Conservation (phyloP, 2,797 vertebrate species). For the Staurois parvus region DNA sequence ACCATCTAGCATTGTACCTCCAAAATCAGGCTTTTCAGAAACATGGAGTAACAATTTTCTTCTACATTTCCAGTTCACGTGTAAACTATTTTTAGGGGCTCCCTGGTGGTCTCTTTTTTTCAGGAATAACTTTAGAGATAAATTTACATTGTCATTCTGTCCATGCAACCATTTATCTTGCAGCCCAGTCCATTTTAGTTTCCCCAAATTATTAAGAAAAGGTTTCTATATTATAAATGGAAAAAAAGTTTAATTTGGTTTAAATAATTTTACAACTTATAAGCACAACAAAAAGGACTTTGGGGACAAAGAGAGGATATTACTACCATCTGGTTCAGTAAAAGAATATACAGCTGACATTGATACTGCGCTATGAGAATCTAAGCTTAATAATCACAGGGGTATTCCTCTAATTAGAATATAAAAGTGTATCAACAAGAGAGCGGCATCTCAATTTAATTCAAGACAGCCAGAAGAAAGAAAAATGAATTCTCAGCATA, state of each 20-base stretch:
- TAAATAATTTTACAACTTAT: not conserved
- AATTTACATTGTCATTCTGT: not conserved
- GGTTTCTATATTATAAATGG: slow-evolving; percentile 39
- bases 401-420: slow-evolving; percentile 59
- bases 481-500: slow-evolving; percentile 37
- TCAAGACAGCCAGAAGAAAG: slow-evolving; percentile 31
- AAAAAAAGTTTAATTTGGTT: slow-evolving; percentile 38
- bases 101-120: too few relatives aligned
- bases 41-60: not conserved
- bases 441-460: slow-evolving; percentile 43
- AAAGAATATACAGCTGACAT: slow-evolving; percentile 50
- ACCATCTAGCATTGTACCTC: too few relatives aligned
- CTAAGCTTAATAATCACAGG: slow-evolving; percentile 52
- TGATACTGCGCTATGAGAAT: slow-evolving; percentile 49
- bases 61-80: not conserved
- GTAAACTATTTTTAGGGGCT: not conserved
- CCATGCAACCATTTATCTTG: not conserved
- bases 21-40: too few relatives aligned
- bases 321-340: slow-evolving; percentile 54
- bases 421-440: slow-evolving; percentile 50
- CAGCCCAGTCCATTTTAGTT: slow-evolving; percentile 37
- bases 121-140: not conserved
- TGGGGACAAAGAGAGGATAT: slow-evolving; percentile 56
- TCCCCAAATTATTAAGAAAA: slow-evolving; percentile 22
- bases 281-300: slow-evolving; percentile 58